Conservation (phyloP, 2,797 vertebrate species). For the Gobionotothen gibberifrons region DNA sequence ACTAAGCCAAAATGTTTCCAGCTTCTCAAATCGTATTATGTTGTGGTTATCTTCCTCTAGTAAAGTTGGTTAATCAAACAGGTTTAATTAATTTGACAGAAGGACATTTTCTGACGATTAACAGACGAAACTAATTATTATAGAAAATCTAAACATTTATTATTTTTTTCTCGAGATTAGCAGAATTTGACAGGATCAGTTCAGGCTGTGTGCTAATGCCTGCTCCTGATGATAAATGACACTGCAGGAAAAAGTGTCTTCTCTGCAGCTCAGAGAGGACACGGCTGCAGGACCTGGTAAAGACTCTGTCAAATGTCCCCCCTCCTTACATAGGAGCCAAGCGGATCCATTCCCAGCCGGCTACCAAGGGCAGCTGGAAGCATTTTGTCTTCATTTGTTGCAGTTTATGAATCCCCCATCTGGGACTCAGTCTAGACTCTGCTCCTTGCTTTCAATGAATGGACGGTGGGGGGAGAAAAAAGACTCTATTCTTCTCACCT, state of each 20-base stretch:
- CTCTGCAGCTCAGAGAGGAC: slow-evolving; percentile 50
- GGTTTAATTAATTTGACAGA: background rate
- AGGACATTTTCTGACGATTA: background rate
- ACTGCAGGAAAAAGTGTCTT: slow-evolving; percentile 54
- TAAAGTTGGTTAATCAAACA: background rate
- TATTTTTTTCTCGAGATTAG: background rate
- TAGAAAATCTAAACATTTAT: background rate
- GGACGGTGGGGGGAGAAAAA: slow-evolving; percentile 33
- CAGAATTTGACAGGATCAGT: background rate
- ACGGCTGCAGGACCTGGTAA: background rate
- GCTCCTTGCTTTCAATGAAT: slow-evolving; percentile 10
- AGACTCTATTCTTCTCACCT: slow-evolving; percentile 40
- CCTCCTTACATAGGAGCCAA: background rate
- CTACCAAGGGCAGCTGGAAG: slow-evolving; percentile 48
- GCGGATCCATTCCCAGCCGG: slow-evolving; percentile 3
- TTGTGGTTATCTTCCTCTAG: too few relatives aligned
- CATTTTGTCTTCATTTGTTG: slow-evolving; percentile 70
- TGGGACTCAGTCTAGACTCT: slow-evolving; percentile 51
- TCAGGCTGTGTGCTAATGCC: slow-evolving; percentile 5
- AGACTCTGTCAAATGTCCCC: slow-evolving; percentile 23
- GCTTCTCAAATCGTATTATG: too few relatives aligned
- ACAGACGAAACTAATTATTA: too few relatives aligned
- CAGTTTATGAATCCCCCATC: slow-evolving; percentile 53
- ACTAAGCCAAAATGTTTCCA: too few relatives aligned
- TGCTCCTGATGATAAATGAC: slow-evolving; percentile 44